Percentiles rank a stretch among this genome's conserved stretches.
Conservation (phyloP, 2,797 vertebrate species). For the Pseudochaenichthys georgianus region DNA sequence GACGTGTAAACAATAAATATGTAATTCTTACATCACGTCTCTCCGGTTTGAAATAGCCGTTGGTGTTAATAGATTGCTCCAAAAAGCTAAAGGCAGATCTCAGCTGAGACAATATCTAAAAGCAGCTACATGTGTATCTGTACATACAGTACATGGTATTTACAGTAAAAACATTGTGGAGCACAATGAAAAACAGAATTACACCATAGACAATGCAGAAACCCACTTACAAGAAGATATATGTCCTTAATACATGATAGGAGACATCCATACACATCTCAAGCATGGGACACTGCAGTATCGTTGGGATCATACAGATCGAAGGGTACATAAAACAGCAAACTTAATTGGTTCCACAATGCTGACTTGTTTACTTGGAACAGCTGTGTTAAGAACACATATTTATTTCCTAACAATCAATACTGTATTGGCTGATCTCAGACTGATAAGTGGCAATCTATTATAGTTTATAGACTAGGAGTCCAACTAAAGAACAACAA, state of each 20-base stretch:
- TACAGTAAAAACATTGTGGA: too few species aligned
- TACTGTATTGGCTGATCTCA: constrained; percentile 19
- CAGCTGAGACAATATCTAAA: too few species aligned
- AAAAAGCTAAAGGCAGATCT: too few species aligned
- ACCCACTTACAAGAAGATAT: not conserved
- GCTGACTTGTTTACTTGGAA: not conserved
- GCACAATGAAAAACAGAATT: too few species aligned
- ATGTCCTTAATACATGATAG: not conserved
- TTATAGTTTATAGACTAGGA: constrained; percentile 19
- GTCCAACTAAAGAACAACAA: constrained; percentile 12
- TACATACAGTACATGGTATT: too few species aligned
- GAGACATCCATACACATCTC: not conserved
- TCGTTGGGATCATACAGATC: not conserved
- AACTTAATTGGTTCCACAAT: not conserved
- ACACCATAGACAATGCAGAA: too few species aligned
- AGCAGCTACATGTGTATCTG: too few species aligned
- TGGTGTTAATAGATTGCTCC: too few species aligned
- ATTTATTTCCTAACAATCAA: constrained; percentile 18
- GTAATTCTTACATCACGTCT: too few species aligned
- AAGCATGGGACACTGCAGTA: not conserved
- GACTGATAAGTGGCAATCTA: constrained; percentile 9
- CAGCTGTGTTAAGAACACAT: not conserved
- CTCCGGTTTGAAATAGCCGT: too few species aligned
- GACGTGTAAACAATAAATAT: too few species aligned
- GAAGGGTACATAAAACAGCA: not conserved